phyloP scores from a whole-genome alignment of 2,113 vertebrate species.

The Siniperca knerii region DNA sequence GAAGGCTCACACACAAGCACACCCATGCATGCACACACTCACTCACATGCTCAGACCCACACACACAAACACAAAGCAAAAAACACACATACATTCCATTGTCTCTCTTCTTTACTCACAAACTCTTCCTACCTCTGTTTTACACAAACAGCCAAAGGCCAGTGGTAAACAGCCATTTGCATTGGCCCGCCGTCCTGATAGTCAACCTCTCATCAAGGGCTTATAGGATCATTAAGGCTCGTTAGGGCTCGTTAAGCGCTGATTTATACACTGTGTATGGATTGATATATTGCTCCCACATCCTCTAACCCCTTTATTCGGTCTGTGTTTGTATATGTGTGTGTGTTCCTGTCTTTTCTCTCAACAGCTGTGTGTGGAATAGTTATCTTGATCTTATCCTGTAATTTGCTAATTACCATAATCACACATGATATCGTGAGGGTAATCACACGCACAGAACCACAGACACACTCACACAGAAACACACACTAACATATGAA shows the following conservation, averaged over 20 bases:
- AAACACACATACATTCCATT: not conserved
- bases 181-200: conserved; percentile 52
- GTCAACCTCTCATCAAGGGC: conserved; percentile 71
- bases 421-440: conserved; percentile 56
- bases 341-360: not conserved
- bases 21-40: not conserved
- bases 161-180: conserved; percentile 59
- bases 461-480: not conserved
- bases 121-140: not conserved
- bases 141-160: conserved; percentile 45
- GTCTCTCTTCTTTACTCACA: conserved; percentile 5
- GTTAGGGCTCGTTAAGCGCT: conserved; percentile 57
- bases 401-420: conserved; percentile 73
- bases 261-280: conserved; percentile 76
- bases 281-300: conserved; percentile 61
- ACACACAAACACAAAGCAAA: not conserved
- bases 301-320: conserved; percentile 21
- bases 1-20: conserved; percentile 30
- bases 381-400: conserved; percentile 56
- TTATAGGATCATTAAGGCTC: conserved; percentile 62
- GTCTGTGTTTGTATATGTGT: not conserved
- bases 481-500: not conserved
- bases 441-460: conserved; percentile 30
- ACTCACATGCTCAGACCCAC: not conserved
- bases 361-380: conserved; percentile 61